Conservation (phyloP, 2,888 invertebrate genomes). For the Serrognathus titanus region DNA sequence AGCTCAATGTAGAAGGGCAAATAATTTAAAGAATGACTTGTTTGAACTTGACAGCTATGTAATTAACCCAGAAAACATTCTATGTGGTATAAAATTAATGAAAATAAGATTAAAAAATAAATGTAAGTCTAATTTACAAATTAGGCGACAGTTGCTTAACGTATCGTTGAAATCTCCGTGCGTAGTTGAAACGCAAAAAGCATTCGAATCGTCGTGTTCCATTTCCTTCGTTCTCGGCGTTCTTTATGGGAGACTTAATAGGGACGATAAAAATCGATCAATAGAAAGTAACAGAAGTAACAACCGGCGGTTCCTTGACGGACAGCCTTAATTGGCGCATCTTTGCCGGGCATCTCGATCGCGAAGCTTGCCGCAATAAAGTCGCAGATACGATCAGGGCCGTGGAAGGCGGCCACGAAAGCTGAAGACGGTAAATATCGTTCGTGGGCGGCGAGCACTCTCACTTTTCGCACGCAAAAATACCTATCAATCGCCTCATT, state of each 20-base stretch:
- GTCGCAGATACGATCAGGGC: not conserved
- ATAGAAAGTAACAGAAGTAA: not conserved
- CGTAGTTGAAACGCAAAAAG: too few species aligned
- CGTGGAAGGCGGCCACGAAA: slow-evolving; percentile 1
- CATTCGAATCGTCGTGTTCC: too few species aligned
- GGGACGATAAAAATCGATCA: not conserved
- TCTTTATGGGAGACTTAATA: not conserved
- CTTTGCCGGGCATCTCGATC: not conserved
- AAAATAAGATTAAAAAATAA: too few species aligned
- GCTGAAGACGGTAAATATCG: slow-evolving; percentile 2
- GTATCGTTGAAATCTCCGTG: too few species aligned
- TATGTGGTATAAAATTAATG: too few species aligned
- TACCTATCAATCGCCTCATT: not conserved
- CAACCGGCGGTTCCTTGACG: not conserved
- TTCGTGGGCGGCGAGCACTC: slow-evolving; percentile 7
- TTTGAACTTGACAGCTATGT: too few species aligned
- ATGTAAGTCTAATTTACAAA: too few species aligned
- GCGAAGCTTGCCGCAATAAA: not conserved
- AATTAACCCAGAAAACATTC: too few species aligned
- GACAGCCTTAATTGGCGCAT: not conserved
- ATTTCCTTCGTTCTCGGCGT: too few species aligned
- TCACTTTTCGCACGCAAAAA: slow-evolving; percentile 6
- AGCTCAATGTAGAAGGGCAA: too few species aligned
- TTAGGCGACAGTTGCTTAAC: too few species aligned
- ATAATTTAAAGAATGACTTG: too few species aligned